A percentile compares a stretch with the other conserved stretches of the same genome.
These are phyloP conservation scores for Chaetophractus vellerosus DNA, from an alignment of 2,797 vertebrate genomes.

Conservation along the genomic window DNA sequence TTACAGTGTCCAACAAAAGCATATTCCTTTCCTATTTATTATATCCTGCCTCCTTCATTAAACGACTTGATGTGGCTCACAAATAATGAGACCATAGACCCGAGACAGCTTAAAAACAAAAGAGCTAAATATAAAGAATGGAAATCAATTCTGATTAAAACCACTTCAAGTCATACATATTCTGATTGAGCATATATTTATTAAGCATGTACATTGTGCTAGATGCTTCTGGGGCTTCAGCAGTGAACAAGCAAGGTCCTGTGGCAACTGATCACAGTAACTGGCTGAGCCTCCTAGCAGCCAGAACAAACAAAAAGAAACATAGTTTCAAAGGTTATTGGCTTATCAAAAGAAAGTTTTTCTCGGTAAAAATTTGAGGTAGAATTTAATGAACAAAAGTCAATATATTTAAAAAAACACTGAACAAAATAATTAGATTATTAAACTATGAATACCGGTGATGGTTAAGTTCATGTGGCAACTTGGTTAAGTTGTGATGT, in stretches of 20 bases:
- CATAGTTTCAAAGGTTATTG: background rate
- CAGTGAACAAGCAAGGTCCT: background rate
- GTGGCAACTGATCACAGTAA: background rate
- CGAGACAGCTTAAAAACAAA: slow-evolving; percentile 24
- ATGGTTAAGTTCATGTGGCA: too few species aligned
- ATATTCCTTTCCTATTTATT: slow-evolving; percentile 7
- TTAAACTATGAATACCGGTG: background rate
- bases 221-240: background rate
- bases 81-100: slow-evolving; percentile 40
- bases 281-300: background rate
- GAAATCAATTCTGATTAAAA: slow-evolving; percentile 9
- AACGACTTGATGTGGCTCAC: slow-evolving; percentile 16
- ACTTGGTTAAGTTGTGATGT: too few species aligned
- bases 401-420: background rate
- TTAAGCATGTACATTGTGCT: background rate
- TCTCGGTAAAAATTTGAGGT: slow-evolving; percentile 4
- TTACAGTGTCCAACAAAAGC: background rate
- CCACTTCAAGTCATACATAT: background rate
- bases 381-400: background rate
- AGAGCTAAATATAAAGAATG: background rate
- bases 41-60: slow-evolving; percentile 3
- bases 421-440: background rate
- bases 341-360: background rate
- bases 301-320: background rate
- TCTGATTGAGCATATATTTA: background rate